phyloP scores from a whole-genome alignment of 2,888 invertebrate species.

The Sinelater perroti region DNA sequence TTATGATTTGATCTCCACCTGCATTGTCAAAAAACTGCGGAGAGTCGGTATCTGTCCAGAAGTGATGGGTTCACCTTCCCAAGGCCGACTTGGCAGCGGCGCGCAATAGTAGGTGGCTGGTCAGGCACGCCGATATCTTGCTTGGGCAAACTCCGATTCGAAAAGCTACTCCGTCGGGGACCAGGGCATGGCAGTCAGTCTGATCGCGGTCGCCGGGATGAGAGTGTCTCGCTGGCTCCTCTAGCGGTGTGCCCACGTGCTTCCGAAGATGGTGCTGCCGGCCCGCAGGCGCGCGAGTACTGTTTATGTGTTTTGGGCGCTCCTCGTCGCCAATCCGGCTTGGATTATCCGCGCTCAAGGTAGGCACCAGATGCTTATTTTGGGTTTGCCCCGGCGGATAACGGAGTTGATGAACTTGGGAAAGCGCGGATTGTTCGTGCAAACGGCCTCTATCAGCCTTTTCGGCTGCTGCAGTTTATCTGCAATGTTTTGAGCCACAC shows the following conservation, averaged over 20 bases:
- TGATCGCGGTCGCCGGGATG: slow-evolving; percentile 28
- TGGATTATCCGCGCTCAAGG: slow-evolving; percentile 45
- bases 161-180: slow-evolving; percentile 32
- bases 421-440: too few relatives aligned
- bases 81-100: slow-evolving; percentile 8
- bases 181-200: slow-evolving; percentile 32
- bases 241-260: slow-evolving; percentile 29
- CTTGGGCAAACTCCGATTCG: slow-evolving; percentile 34
- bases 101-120: slow-evolving; percentile 37
- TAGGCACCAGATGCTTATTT: too few relatives aligned
- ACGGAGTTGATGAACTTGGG: too few relatives aligned
- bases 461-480: too few relatives aligned
- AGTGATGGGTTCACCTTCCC: not conserved
- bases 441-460: too few relatives aligned
- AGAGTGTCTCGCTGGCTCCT: slow-evolving; percentile 16
- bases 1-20: too few relatives aligned
- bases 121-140: slow-evolving; percentile 31
- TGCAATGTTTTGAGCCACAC: too few relatives aligned
- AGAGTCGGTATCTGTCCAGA: too few relatives aligned
- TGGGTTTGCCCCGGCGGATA: too few relatives aligned
- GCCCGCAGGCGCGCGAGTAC: slow-evolving; percentile 37
- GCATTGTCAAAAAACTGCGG: too few relatives aligned
- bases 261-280: slow-evolving; percentile 20
- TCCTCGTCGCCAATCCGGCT: slow-evolving; percentile 34
- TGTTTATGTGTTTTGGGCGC: slow-evolving; percentile 38